Evolutionary conservation across 2,888 invertebrate species (phyloP), one percentile per base, ranked within the genome.

Genomic region (Drosophila colorata): DNA sequence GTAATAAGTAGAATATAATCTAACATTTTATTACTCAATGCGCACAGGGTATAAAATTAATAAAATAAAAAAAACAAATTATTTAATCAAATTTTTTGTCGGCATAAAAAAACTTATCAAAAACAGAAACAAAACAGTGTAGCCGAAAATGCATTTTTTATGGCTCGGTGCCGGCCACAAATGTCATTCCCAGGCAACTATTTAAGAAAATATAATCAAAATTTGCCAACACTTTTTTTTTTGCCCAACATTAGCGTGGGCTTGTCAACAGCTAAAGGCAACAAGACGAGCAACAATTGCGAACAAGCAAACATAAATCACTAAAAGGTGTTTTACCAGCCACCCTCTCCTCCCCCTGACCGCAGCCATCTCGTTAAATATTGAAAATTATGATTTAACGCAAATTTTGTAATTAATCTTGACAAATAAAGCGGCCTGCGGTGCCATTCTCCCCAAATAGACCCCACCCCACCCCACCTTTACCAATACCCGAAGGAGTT

Each of bases 361-460:
- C 35, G 11, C 18, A n/a, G 14, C 23, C 31, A 70, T 40, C 61
- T 74, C 74, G 65, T 84, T 74, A 82, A 71, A 75, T 75, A 73
- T 69, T 74, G 65, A 81, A 80, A 87, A 87, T 87, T 74, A 84
- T 85, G 87, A 84, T 87, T 85, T 84, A 84, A 80, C 79, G 87
- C 87, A 84, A 87, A 87, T 84, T 84, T 81, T 78, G 80, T 85
- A 85, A 85, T 85, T 85, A 85, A 85, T 85, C 87, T 87, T 87
- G 85, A 87, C 85, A 85, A 87, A 87, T 85, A 84, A 84, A 87
- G 80, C 74, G 71, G 59, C 41, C 59, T 55, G 71, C 61, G 51
- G 59, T 51, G 46, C 38, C 33, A 16, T 35, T 33, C 33, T 25
- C 23, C 33, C 41, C 55, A 28, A 13, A 44, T 41, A 48, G 59